These are phyloP conservation scores for Bombus huntii DNA, from an alignment of 1,140 invertebrate species.

Conservation along the genomic window DNA sequence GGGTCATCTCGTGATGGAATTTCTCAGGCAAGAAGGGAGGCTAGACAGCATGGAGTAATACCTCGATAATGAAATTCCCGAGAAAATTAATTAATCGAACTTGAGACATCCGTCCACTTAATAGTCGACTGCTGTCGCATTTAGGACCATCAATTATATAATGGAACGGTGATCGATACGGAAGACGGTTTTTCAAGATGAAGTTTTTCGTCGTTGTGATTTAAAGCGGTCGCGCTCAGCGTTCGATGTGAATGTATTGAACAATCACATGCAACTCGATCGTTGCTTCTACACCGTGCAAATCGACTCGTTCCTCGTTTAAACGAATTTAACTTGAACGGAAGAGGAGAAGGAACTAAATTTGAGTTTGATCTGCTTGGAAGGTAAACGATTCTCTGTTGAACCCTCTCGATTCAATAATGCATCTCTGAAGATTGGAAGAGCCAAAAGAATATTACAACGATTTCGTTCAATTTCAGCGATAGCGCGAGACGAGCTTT, in stretches of 20 bases:
- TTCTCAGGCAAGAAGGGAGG: too few species aligned
- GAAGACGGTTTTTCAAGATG: neutral
- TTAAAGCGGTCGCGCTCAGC: neutral
- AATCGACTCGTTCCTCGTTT: neutral
- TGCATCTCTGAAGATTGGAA: neutral
- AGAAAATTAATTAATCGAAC: slow-evolving; percentile 66
- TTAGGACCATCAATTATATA: slow-evolving; percentile 10
- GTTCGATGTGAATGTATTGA: neutral
- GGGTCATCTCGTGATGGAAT: neutral
- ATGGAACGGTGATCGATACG: slow-evolving; percentile 20
- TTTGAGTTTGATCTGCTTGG: neutral
- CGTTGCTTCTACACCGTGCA: neutral
- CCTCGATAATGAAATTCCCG: slow-evolving; percentile 53
- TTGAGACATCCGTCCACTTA: slow-evolving; percentile 50
- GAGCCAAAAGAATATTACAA: neutral
- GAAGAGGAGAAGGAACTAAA: too few species aligned
- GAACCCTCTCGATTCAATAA: neutral
- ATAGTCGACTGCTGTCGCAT: slow-evolving; percentile 21
- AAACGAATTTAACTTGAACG: neutral
- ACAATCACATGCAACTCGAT: neutral
- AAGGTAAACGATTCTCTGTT: neutral
- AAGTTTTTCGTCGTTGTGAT: neutral
- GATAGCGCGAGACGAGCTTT: too few species aligned
- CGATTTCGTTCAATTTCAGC: neutral
- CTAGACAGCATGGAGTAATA: neutral